These are phyloP conservation scores for Smutsia temminckii DNA, from an alignment of 2,797 vertebrate genomes.

Conservation along the genomic window DNA sequence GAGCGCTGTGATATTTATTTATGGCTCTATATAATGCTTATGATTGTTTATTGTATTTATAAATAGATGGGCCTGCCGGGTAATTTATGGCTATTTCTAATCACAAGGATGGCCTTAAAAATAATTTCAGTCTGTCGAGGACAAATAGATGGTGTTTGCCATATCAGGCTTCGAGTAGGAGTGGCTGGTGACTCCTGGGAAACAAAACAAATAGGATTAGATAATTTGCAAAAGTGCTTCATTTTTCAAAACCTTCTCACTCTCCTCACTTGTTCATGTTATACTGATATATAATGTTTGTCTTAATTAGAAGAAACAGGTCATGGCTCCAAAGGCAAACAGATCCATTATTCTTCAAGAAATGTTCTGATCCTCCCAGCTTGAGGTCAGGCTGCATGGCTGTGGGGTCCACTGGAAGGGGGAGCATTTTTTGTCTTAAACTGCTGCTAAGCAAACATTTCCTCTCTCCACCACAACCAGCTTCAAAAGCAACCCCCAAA, in stretches of 20 bases:
- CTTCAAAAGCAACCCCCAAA: slow-evolving; percentile 39
- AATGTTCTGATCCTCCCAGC: slow-evolving; percentile 39
- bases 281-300: slow-evolving; percentile 58
- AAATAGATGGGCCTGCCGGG: slow-evolving; percentile 63
- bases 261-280: slow-evolving; percentile 48
- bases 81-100: slow-evolving; percentile 75
- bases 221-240: slow-evolving; percentile 75
- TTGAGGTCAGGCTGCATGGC: slow-evolving; percentile 41
- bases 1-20: slow-evolving; percentile 57
- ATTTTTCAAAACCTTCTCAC: slow-evolving; percentile 68
- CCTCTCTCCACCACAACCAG: neutral
- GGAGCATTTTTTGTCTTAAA: neutral
- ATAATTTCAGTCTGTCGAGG: slow-evolving; percentile 73
- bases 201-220: slow-evolving; percentile 71
- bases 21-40: slow-evolving; percentile 48
- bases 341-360: slow-evolving; percentile 68
- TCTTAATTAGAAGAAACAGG: slow-evolving; percentile 77
- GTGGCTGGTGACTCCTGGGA: slow-evolving; percentile 60
- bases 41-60: slow-evolving; percentile 67
- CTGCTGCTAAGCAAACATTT: slow-evolving; percentile 49
- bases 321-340: slow-evolving; percentile 70
- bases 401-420: neutral
- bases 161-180: slow-evolving; percentile 27
- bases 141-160: slow-evolving; percentile 67
- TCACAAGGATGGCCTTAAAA: slow-evolving; percentile 71